Percentiles rank a stretch among this genome's conserved stretches.
phyloP scores from a whole-genome alignment of 1,140 invertebrate genomes.

The Drosophila sp. region DNA sequence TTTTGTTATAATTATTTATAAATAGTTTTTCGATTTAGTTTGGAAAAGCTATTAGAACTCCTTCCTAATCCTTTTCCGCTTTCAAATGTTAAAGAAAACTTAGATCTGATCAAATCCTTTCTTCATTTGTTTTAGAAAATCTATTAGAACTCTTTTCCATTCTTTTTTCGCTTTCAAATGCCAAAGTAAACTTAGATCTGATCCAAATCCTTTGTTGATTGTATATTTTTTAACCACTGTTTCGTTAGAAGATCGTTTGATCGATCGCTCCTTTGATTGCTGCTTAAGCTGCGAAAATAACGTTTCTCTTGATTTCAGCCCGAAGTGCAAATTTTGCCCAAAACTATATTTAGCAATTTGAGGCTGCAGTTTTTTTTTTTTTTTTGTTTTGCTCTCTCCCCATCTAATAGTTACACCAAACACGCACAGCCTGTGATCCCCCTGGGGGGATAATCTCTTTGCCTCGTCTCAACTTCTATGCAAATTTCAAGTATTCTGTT shows the following conservation, averaged over 20 bases:
- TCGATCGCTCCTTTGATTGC: background rate
- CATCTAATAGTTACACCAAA: conserved; percentile 19
- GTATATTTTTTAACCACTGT: background rate
- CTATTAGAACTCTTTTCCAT: too few species aligned
- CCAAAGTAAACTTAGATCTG: too few species aligned
- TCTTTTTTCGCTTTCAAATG: too few species aligned
- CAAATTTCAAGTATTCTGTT: conserved; percentile 64
- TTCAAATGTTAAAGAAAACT: too few species aligned
- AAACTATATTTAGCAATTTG: conserved; percentile 13
- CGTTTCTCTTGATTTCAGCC: background rate
- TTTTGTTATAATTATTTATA: too few species aligned
- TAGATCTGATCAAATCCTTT: too few species aligned
- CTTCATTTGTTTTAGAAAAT: too few species aligned
- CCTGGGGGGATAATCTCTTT: conserved; percentile 29
- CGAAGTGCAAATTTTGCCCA: background rate
- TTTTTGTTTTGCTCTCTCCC: background rate
- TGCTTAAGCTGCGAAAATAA: background rate
- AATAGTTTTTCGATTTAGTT: too few species aligned
- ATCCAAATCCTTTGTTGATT: too few species aligned
- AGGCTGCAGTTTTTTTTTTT: background rate
- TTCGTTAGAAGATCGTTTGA: background rate
- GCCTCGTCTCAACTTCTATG: conserved; percentile 37
- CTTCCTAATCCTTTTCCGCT: too few species aligned
- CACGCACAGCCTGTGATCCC: conserved; percentile 30
- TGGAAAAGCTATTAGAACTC: too few species aligned